A percentile compares a stretch with the other conserved stretches of the same genome.
These are phyloP conservation scores for Ameiurus melas DNA, from an alignment of 2,113 vertebrate species.

Conservation along the genomic window DNA sequence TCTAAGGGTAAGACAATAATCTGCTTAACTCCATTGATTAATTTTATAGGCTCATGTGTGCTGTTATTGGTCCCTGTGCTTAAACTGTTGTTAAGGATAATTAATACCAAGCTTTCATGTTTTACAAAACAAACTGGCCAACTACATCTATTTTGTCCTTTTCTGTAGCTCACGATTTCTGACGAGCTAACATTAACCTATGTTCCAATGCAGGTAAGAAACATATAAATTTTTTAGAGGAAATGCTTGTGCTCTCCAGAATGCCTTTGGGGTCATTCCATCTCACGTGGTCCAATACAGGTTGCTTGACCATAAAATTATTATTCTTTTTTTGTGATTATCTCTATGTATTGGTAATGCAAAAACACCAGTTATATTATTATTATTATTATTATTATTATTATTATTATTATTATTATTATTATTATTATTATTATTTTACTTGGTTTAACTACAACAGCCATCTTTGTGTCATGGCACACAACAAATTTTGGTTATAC, in stretches of 20 bases:
- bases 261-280: neutral
- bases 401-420: no score
- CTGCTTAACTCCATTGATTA: neutral
- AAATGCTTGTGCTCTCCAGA: neutral
- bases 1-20: conserved; percentile 39
- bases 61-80: neutral
- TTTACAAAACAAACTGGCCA: neutral
- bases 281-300: no score
- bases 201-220: conserved; percentile 46
- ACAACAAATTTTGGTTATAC: no score
- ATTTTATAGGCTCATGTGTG: neutral
- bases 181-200: conserved; percentile 38
- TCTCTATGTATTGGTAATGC: no score
- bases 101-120: neutral
- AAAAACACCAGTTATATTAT: no score
- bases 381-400: no score
- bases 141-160: neutral
- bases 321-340: no score
- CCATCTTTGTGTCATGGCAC: no score
- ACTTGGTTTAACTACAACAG: no score
- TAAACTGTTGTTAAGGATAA: neutral
- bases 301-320: no score
- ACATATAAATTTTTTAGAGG: neutral
- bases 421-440: no score
- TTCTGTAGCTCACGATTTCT: conserved; percentile 9